Evolutionary conservation across 2,797 vertebrate species (phyloP).

Genomic region (Fratercula arctica): DNA sequence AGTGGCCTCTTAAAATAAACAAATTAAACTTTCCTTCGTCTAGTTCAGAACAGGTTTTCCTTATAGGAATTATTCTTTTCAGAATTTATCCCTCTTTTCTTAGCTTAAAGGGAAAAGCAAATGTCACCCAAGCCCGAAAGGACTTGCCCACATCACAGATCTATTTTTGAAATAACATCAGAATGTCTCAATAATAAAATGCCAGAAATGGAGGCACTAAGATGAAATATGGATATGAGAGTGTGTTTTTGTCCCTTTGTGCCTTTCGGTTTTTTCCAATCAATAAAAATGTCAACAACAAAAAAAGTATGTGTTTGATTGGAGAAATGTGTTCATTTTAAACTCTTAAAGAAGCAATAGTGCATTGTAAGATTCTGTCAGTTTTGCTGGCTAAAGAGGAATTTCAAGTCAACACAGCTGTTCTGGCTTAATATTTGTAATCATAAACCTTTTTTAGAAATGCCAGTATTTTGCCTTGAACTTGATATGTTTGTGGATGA

Average conservation of each 20-base stretch:
- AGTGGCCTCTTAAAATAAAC: neutral
- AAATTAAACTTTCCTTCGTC: neutral
- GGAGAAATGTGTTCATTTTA: neutral
- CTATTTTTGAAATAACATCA: neutral
- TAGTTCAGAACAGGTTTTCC: neutral
- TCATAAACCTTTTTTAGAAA: slow-evolving; percentile 23
- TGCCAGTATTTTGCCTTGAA: neutral
- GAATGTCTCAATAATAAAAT: neutral
- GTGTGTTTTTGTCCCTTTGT: neutral
- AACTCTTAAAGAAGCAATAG: neutral
- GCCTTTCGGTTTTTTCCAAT: neutral
- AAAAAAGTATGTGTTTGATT: neutral
- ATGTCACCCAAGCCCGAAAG: neutral
- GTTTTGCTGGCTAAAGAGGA: neutral
- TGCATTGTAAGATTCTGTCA: neutral
- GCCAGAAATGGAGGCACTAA: neutral
- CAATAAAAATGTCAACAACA: slow-evolving; percentile 26
- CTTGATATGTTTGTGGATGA: neutral
- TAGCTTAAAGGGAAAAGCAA: neutral
- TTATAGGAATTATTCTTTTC: neutral
- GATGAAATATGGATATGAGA: neutral
- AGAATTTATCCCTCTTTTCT: neutral
- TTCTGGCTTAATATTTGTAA: slow-evolving; percentile 16
- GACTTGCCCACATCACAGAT: neutral
- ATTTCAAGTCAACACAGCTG: slow-evolving; percentile 16